These are phyloP conservation scores for Procavia capensis DNA, from an alignment of 2,113 vertebrate species.

Conservation along the genomic window DNA sequence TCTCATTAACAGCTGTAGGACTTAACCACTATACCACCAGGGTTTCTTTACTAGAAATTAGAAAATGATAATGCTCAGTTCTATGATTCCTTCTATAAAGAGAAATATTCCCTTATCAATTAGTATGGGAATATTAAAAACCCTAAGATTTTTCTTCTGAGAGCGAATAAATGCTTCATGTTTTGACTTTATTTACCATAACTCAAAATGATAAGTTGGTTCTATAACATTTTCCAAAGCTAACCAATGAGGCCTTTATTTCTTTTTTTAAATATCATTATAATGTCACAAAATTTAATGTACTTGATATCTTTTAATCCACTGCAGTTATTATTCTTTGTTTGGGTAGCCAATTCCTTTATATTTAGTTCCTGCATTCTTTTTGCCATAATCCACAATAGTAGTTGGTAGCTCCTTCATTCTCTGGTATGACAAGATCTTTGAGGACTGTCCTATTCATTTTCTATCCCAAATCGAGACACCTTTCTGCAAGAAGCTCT, in stretches of 20 bases:
- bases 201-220: neutral
- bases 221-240: neutral
- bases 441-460: neutral
- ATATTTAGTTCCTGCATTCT: neutral
- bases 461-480: neutral
- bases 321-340: neutral
- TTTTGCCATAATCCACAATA: neutral
- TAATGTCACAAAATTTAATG: neutral
- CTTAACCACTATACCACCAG: no score
- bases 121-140: neutral
- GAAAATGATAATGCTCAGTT: neutral
- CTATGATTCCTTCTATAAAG: neutral
- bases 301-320: neutral
- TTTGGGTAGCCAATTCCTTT: neutral
- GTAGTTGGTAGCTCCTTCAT: neutral
- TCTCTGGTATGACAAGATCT: neutral
- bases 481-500: conserved; percentile 19
- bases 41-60: neutral
- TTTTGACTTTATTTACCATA: neutral
- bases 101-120: neutral
- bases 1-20: no score
- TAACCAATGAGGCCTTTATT: neutral
- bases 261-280: neutral
- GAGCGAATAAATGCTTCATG: neutral
- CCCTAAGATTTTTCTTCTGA: neutral